Base-by-base conservation (phyloP, 2,888 invertebrate species). In the Quadriops clusia region DNA sequence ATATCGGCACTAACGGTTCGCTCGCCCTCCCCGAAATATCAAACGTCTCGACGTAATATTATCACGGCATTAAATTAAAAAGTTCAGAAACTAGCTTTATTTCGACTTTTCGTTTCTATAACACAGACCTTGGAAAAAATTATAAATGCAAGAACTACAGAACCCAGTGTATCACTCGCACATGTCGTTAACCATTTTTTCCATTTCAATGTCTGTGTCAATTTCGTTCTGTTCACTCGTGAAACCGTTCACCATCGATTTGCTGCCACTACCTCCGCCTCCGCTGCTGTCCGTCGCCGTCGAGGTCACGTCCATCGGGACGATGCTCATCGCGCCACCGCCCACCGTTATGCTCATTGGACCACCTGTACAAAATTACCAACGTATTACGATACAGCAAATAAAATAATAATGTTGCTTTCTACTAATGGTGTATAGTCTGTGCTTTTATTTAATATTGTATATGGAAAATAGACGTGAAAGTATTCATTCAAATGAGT, bases 141-240 rank as follows among this genome's bases (percentile, higher is more conserved):
- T 37, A 41, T 34, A 34, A 36, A 33, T 34, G 37, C 35, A 34
- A 30, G 30, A 29, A 28, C 28, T 28, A 33, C 24, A 37, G 28
- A 33, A 34, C 34, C 37, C 37, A 34, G 36, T 39, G 33, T 36
- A 55, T 65, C 65, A 70, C 63, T 70, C 68, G 56, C 69, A 68
- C 58, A 72, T 74, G 58, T 77, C 74, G 45, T 76, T 71, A 44
- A 78, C 78, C 66, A 79, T 74, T 61, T 79, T 78, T 63, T 79
- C 78, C 76, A 80, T 77, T 58, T 78, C 77, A 57, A 75, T 71
- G 61, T 79, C 77, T 46, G 72, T 67, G 53, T 74, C 73, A 45
- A 68, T 66, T 47, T 67, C 63, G 39, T 65, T 37, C 26, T 41
- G 38, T 32, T 47, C 44, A 25, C 37, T 38, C 26, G 36, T 37